phyloP scores from a whole-genome alignment of 2,113 vertebrate species.

The Heptranchias perlo region DNA sequence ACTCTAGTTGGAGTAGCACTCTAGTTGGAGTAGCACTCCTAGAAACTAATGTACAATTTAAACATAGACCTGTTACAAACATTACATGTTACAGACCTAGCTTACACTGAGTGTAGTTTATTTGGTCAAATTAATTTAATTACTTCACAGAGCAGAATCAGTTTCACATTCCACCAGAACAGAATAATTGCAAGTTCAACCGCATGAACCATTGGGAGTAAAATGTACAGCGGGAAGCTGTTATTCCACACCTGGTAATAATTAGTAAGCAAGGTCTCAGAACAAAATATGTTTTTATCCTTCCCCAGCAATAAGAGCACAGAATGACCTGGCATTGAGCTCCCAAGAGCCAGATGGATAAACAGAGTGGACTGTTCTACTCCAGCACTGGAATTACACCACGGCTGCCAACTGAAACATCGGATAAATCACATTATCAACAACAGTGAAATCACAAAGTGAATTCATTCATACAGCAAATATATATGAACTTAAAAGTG shows the following conservation, averaged over 20 bases:
- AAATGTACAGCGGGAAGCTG: not conserved
- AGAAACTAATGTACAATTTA: not conserved
- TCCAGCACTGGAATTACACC: conserved; percentile 2
- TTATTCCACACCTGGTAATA: not conserved
- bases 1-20: not conserved
- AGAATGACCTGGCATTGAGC: not conserved
- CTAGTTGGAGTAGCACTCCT: not conserved
- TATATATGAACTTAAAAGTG: not conserved
- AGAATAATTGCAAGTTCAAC: not conserved
- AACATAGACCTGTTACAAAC: not conserved
- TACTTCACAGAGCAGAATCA: not conserved
- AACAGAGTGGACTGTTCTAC: not conserved
- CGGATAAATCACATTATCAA: not conserved
- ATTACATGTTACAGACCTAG: not conserved
- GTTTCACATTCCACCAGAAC: not conserved
- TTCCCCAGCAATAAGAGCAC: not conserved
- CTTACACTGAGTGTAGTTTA: not conserved
- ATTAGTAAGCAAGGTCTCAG: not conserved
- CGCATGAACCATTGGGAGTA: not conserved
- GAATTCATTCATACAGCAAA: not conserved
- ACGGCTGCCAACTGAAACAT: not conserved
- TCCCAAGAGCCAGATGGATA: not conserved
- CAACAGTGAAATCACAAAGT: not conserved
- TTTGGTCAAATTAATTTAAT: not conserved
- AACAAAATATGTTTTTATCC: conserved; percentile 5